Percentiles rank a stretch among this genome's conserved stretches.
Conservation (phyloP, 1,140 invertebrate species). For the Maniola jurtina region DNA sequence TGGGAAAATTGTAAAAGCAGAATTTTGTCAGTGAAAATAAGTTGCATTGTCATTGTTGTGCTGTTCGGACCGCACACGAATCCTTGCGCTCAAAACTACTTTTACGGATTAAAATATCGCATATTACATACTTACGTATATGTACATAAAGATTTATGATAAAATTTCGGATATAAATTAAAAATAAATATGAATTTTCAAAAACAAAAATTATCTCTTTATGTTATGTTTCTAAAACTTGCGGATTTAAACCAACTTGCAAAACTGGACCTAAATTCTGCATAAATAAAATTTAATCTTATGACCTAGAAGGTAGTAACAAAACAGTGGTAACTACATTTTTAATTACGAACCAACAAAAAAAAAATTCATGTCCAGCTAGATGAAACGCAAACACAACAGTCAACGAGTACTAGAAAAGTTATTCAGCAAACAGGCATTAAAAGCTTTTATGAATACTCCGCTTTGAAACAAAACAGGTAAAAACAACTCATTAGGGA, state of each 20-base stretch:
- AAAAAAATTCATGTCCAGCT: constrained; percentile 3
- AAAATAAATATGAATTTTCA: no score
- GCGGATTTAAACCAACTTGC: no score
- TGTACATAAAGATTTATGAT: no score
- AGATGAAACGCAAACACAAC: constrained; percentile 12
- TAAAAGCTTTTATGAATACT: constrained; percentile 9
- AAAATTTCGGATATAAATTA: no score
- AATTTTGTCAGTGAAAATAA: constrained; percentile 23
- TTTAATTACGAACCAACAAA: constrained; percentile 7
- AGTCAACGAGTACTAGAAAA: constrained; percentile 9
- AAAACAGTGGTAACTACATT: background rate
- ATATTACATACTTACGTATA: no score
- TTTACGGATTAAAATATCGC: background rate
- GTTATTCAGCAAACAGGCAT: constrained; percentile 11
- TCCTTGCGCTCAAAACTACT: background rate
- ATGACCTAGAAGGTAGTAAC: no score
- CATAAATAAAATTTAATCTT: no score
- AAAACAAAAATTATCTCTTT: no score
- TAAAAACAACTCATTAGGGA: constrained; percentile 6
- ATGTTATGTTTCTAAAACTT: no score
- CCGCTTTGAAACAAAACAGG: constrained; percentile 1
- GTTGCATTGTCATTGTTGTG: constrained; percentile 19
- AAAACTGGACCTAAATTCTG: no score
- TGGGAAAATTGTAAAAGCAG: constrained; percentile 32
- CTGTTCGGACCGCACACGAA: background rate